Base-by-base conservation (phyloP, 2,797 vertebrate genomes). In the Sebastes diploproa region DNA sequence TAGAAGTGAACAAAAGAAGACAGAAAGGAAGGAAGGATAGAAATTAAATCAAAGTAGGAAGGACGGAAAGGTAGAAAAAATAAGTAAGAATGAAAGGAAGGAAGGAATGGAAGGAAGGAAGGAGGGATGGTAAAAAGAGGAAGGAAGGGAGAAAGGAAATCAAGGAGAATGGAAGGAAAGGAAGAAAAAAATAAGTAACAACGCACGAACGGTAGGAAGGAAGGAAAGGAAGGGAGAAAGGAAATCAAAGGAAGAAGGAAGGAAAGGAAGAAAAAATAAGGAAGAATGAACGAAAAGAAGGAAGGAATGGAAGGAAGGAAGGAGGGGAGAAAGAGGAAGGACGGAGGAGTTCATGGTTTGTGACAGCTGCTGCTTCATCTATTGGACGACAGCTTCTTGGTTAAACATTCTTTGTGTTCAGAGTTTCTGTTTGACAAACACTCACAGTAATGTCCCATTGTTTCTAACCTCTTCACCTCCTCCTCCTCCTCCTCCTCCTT, bases 351-450 rank as follows among this genome's bases (percentile, higher is more conserved):
- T 59, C 27, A 9, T 9, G 20, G 9, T 0, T 1, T 36, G 58
- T 34, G 52, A 23, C 89, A 90, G 86, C 85, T 88, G 86, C 66
- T 56, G 60, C 36, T n/a, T 9, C 64, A 2, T 18, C 30, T 25
- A 32, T 73, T 81, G 66, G 75, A 20, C 8, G n/a, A 2, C 25
- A n/a, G 22, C 50, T 32, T 77, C 76, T 5, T 58, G 56, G 2
- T 66, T 27, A 63, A 84, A 87, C 77, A 63, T 2, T 13, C 34
- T 77, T 46, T 77, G 82, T 78, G 2, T 62, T 54, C 18, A 36
- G 18, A 63, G 73, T 61, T 3, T 85, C 60, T 85, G 63, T 84
- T 87, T 86, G 81, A 85, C 82, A 75, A 86, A 82, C 38, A 42
- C 78, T 69, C 58, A 20, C 71, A 32, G 58, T 30, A 8, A 14